A percentile compares a stretch with the other conserved stretches of the same genome.
Evolutionary conservation across 2,888 invertebrate species (phyloP).

Genomic region (Apamea sordens): DNA sequence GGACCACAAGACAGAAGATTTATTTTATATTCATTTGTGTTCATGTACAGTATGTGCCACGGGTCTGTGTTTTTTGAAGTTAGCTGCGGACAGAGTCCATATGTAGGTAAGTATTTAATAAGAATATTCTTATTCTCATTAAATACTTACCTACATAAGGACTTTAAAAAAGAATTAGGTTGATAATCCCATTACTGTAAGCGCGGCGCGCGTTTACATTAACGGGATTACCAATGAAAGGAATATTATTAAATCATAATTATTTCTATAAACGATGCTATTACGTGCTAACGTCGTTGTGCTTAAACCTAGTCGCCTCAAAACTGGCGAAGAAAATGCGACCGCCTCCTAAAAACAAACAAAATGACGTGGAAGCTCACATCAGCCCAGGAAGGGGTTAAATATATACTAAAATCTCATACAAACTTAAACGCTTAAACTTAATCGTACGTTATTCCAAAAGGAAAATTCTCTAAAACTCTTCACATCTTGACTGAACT

Average conservation of each 20-base stretch:
- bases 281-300: not conserved
- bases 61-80: constrained; percentile 8
- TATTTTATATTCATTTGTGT: not conserved
- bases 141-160: not conserved
- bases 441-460: not conserved
- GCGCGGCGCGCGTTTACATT: not conserved
- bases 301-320: not conserved
- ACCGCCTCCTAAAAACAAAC: not conserved
- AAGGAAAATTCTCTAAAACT: not conserved
- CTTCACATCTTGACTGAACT: not conserved
- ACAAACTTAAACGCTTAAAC: not conserved
- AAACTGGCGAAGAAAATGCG: not conserved
- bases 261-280: not conserved
- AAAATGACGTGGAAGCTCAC: not conserved
- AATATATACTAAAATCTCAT: not conserved
- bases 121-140: no score
- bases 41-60: not conserved
- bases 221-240: not conserved
- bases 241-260: not conserved
- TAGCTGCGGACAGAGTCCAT: constrained; percentile 5
- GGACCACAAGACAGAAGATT: constrained; percentile 6
- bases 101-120: no score
- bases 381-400: not conserved
- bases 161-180: not conserved
- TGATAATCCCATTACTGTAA: not conserved